phyloP scores from a whole-genome alignment of 2,797 vertebrate species.

The Morus bassanus region DNA sequence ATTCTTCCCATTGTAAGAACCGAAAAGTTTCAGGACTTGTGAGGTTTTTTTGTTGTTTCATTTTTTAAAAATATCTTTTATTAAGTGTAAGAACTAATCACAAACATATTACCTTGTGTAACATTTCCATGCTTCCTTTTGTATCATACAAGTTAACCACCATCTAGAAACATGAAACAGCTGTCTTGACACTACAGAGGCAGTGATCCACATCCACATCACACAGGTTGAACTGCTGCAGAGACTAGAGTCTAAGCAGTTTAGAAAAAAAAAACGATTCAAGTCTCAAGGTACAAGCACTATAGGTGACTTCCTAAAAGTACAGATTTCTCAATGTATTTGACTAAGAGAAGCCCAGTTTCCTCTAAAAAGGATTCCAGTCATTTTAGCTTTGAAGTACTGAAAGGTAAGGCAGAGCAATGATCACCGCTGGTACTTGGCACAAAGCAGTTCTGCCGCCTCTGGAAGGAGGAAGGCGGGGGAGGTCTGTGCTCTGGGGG shows the following conservation, averaged over 20 bases:
- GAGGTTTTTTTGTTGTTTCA: not conserved
- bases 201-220: not conserved
- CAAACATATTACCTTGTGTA: not conserved
- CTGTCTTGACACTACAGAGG: not conserved
- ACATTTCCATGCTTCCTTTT: not conserved
- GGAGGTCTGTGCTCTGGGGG: not conserved
- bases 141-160: not conserved
- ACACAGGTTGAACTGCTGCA: not conserved
- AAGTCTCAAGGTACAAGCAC: not conserved
- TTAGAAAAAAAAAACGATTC: not conserved
- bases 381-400: not conserved
- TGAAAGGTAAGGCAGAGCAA: not conserved
- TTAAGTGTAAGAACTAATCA: not conserved
- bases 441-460: not conserved
- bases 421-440: accelerated
- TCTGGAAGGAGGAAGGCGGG: not conserved
- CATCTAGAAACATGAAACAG: not conserved
- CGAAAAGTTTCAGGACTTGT: not conserved
- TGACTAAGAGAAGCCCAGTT: not conserved
- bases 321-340: accelerated
- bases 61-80: not conserved
- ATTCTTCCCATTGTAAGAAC: not conserved
- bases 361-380: not conserved
- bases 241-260: not conserved
- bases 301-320: not conserved